Conservation (phyloP, 2,797 vertebrate species). For the Alca torda region DNA sequence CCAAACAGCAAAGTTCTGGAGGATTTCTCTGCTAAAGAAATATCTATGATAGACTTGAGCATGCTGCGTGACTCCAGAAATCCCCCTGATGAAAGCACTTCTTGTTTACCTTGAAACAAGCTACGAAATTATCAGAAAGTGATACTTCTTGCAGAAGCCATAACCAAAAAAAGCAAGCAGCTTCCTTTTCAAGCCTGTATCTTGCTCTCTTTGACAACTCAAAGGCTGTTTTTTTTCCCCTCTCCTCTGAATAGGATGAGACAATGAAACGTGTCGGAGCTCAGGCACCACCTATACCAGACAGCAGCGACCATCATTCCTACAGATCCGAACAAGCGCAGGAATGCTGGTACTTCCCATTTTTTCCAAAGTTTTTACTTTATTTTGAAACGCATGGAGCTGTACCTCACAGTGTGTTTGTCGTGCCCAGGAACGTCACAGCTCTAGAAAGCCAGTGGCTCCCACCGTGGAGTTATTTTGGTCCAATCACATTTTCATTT, state of each 20-base stretch:
- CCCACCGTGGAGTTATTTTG: background rate
- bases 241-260: background rate
- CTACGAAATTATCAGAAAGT: background rate
- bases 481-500: background rate
- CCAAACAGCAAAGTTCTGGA: background rate
- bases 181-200: background rate
- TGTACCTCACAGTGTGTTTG: background rate
- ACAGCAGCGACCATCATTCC: background rate
- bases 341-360: background rate
- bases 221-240: background rate
- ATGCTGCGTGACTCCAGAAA: rapidly evolving
- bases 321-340: background rate
- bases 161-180: background rate
- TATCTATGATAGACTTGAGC: background rate
- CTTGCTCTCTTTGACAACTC: background rate
- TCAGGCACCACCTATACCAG: background rate
- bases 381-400: background rate
- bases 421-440: background rate
- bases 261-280: background rate
- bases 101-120: background rate
- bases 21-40: background rate
- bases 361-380: background rate
- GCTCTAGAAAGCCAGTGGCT: background rate
- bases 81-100: background rate
- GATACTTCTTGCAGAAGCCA: background rate